Evolutionary conservation across 2,797 vertebrate species (phyloP), one percentile per base, ranked within the genome.

Genomic region (Urocyon cinereoargenteus): DNA sequence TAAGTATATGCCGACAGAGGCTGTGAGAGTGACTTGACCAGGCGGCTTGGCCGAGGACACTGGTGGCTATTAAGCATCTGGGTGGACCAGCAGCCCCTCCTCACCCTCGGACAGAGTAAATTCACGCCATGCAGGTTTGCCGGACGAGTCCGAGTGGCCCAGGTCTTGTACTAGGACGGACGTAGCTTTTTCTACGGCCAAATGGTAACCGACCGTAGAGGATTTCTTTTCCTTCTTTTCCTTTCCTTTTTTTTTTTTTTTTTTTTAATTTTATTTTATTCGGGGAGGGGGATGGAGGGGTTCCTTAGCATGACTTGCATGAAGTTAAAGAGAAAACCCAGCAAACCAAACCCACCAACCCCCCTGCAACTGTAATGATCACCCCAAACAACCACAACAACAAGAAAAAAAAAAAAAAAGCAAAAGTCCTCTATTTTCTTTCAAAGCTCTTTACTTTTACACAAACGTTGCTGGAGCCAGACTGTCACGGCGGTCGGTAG

Each of bases 291-390:
- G 95, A 82, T 57, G 97, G 97, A 96, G 94, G 98, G 97, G 98
- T 99, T 99, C 99, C 99, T 99, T 99, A 99, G 99, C 99, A 99
- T 99, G 99, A 99, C 99, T 99, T 99, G 99, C 99, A 99, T 99
- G 99, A 99, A 98, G 99, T 99, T 97, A 98, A 99, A 98, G 89
- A 98, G 97, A 57, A 98, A 98, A 93, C 97, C 91, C 97, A 97
- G 97, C 91, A 98, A 99, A 98, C 98, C 99, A 96, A 97, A 97
- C 91, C 95, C 92, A 79, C 93, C 59, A 59, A 62, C 85, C 83
- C 85, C 78, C 97, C 97, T 99, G 99, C 99, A 99, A 99, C 98
- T 99, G 99, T 99, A 98, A 98, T 98, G 98, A 99, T 98, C 98
- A 99, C 98, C 97, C 98, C 98, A 98, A 97, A 97, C 94, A 91